Conservation (phyloP, 2,113 vertebrate species). For the Stegostoma tigrinum region DNA sequence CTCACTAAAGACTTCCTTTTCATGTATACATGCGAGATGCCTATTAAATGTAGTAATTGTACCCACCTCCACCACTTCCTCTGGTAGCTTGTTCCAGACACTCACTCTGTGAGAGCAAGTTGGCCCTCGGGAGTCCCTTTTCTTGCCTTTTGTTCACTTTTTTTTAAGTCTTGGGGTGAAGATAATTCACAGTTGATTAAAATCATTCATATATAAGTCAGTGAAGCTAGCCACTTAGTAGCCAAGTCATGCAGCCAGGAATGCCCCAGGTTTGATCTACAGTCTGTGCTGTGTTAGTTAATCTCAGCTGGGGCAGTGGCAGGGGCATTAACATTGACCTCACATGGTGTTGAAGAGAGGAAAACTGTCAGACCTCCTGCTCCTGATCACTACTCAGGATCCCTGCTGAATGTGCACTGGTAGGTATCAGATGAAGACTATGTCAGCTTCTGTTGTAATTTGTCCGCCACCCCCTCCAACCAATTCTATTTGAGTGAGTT, state of each 20-base stretch:
- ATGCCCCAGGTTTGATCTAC: conserved; percentile 12
- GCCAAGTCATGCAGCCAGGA: background rate
- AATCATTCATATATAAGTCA: background rate
- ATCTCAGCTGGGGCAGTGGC: conserved; percentile 31
- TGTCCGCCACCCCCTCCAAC: background rate
- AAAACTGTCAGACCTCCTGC: background rate
- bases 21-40: no score
- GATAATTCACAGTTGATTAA: conserved; percentile 2
- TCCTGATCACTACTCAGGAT: background rate
- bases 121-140: no score
- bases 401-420: background rate
- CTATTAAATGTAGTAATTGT: no score
- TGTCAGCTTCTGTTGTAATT: conserved; percentile 23
- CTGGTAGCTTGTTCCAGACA: no score
- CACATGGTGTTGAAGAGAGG: background rate
- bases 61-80: no score
- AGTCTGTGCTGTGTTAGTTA: background rate
- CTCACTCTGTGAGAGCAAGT: no score
- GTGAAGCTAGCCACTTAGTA: background rate
- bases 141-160: background rate
- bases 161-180: conserved; percentile 7
- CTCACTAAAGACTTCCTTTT: no score
- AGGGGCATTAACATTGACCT: conserved; percentile 15
- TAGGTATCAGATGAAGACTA: background rate
- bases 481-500: background rate